A percentile compares a stretch with the other conserved stretches of the same genome.
These are phyloP conservation scores for Ctenomys sociabilis DNA, from an alignment of 2,113 vertebrate species.

Conservation along the genomic window DNA sequence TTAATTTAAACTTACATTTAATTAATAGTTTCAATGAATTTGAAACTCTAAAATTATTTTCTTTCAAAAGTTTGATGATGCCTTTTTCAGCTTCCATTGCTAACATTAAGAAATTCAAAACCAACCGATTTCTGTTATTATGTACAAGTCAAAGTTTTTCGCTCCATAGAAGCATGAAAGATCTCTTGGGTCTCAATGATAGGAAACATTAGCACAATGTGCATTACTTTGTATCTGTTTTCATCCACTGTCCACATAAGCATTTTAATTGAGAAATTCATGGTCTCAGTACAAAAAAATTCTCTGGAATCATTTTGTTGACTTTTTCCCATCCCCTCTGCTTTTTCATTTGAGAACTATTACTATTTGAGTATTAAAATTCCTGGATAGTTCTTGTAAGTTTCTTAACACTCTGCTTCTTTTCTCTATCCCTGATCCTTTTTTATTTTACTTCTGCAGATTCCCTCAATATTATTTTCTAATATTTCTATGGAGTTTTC, in stretches of 20 bases:
- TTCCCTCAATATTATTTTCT: slow-evolving; percentile 14
- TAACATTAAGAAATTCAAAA: slow-evolving; percentile 23
- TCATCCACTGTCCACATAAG: background rate
- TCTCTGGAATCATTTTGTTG: slow-evolving; percentile 1
- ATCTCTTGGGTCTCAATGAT: background rate
- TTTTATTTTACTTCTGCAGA: background rate
- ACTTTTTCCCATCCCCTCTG: background rate
- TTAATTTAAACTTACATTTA: background rate
- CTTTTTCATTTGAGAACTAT: slow-evolving; percentile 19
- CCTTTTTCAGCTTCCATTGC: background rate
- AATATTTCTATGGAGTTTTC: background rate
- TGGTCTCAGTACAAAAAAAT: slow-evolving; percentile 21
- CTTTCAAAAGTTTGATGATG: background rate
- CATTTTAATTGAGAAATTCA: background rate
- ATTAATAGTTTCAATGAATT: slow-evolving; percentile 15
- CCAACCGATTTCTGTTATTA: background rate
- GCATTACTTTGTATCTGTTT: background rate
- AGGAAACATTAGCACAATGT: slow-evolving; percentile 4
- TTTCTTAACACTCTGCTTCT: background rate
- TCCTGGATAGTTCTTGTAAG: background rate
- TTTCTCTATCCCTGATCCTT: slow-evolving; percentile 11
- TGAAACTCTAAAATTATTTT: slow-evolving; percentile 49
- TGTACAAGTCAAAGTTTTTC: background rate
- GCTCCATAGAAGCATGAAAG: background rate
- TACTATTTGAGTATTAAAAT: slow-evolving; percentile 1